These are phyloP conservation scores for Mastigias papua DNA, from an alignment of 30 jellyfish, hydroid and myxozoan genomes.

Conservation along the genomic window DNA sequence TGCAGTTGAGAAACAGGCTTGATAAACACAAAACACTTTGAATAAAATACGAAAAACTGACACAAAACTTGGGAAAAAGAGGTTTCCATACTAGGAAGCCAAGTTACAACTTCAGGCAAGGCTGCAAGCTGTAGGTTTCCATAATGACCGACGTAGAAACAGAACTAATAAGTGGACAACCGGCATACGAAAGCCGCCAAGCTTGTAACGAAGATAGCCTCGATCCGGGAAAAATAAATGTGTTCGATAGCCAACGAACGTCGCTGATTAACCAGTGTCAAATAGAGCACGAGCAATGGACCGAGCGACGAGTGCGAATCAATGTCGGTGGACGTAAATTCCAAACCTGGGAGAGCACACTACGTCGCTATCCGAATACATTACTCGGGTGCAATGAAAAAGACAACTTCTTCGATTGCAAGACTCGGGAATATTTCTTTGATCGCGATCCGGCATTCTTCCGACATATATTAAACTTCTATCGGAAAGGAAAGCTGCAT, in stretches of 20 bases:
- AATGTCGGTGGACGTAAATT: conserved; percentile 84
- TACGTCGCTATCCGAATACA: conserved; percentile 74
- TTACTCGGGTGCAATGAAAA: conserved; percentile 80
- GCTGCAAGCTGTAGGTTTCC: not conserved
- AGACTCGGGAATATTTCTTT: conserved; percentile 65
- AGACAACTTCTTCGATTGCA: conserved; percentile 55
- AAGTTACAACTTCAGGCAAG: not conserved
- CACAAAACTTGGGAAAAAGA: not conserved
- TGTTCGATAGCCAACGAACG: conserved; percentile 22
- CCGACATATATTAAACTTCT: conserved; percentile 81
- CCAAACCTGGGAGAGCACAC: conserved; percentile 87
- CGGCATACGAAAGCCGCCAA: not conserved
- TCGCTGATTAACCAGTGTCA: conserved; percentile 10
- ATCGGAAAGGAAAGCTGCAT: conserved; percentile 79
- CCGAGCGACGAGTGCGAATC: conserved; percentile 71
- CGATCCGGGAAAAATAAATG: conserved; percentile 12
- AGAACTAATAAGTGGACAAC: conserved; percentile 38
- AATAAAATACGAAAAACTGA: no score
- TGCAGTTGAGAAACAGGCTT: no score
- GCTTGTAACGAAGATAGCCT: not conserved
- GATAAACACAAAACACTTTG: no score
- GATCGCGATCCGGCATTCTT: conserved; percentile 87
- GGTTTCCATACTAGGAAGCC: not conserved
- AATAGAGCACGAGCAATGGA: conserved; percentile 20
- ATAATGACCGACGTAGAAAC: conserved; percentile 62